Conservation (phyloP, 2,797 vertebrate genomes). For the Molossus molossus region DNA sequence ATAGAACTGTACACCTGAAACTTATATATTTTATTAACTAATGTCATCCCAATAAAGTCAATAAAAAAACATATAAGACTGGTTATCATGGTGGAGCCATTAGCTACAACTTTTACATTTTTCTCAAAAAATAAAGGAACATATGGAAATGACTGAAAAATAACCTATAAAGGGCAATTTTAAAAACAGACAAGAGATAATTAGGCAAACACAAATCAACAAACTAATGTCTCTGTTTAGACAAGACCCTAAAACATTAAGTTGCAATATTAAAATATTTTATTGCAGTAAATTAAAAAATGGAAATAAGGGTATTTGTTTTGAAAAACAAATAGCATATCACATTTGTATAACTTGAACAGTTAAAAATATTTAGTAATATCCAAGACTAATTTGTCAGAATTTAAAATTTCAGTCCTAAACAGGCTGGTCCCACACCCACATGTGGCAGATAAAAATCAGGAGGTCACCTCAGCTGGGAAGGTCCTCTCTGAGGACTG, state of each 20-base stretch:
- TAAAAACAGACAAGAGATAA: constrained; percentile 8
- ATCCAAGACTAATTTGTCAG: constrained; percentile 34
- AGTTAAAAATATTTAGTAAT: constrained; percentile 9
- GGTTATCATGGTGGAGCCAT: not conserved
- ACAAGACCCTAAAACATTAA: constrained; percentile 1
- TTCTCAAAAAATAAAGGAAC: not conserved
- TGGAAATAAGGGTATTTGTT: not conserved
- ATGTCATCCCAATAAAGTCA: no score
- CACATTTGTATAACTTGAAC: constrained; percentile 46
- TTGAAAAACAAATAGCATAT: constrained; percentile 10
- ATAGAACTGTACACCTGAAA: no score
- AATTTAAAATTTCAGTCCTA: constrained; percentile 61
- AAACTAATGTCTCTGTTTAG: not conserved
- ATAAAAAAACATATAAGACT: not conserved
- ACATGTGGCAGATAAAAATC: no score
- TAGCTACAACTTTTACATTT: not conserved
- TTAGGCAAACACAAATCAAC: constrained; percentile 1
- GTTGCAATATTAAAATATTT: constrained; percentile 48
- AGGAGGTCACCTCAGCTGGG: no score
- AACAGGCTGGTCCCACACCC: not conserved
- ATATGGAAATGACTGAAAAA: constrained; percentile 12
- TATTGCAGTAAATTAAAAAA: constrained; percentile 33
- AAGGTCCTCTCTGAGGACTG: no score
- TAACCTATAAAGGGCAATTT: not conserved
- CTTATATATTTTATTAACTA: no score